Percentiles rank a stretch among this genome's conserved stretches.
Evolutionary conservation across 1,140 invertebrate genomes (phyloP).

Genomic region (Dreissena rostriformis): DNA sequence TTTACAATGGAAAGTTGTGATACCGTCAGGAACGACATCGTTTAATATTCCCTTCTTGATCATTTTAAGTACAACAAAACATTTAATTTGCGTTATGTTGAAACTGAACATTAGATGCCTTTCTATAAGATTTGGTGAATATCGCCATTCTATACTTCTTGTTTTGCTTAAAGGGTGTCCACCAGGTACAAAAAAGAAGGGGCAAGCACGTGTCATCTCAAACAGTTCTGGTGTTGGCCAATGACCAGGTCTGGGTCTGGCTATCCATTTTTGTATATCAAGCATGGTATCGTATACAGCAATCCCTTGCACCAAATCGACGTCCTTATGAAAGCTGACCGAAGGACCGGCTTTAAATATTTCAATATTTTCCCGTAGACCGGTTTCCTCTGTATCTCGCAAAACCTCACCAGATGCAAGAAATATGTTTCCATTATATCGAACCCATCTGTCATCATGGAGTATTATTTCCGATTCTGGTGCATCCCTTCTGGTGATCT

Average conservation of each 20-base stretch:
- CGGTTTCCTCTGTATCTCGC: too few relatives aligned
- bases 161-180: not conserved
- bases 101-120: not conserved
- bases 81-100: not conserved
- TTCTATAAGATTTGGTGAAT: not conserved
- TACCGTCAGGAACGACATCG: not conserved
- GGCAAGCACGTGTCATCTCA: not conserved
- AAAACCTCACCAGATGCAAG: too few relatives aligned
- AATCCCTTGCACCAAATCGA: too few relatives aligned
- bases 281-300: not conserved
- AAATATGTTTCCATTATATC: too few relatives aligned
- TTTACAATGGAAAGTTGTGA: constrained; percentile 1
- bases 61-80: not conserved
- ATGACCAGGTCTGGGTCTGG: not conserved
- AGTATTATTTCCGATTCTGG: too few relatives aligned
- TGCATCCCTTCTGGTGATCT: too few relatives aligned
- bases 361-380: too few relatives aligned
- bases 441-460: too few relatives aligned
- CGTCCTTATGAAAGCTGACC: too few relatives aligned
- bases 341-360: too few relatives aligned
- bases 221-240: not conserved
- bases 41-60: not conserved
- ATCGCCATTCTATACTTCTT: not conserved
- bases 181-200: not conserved
- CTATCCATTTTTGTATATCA: not conserved